A percentile compares a stretch with the other conserved stretches of the same genome.
Conservation (phyloP, 2,888 invertebrate genomes). For the Ametastegia equiseti region DNA sequence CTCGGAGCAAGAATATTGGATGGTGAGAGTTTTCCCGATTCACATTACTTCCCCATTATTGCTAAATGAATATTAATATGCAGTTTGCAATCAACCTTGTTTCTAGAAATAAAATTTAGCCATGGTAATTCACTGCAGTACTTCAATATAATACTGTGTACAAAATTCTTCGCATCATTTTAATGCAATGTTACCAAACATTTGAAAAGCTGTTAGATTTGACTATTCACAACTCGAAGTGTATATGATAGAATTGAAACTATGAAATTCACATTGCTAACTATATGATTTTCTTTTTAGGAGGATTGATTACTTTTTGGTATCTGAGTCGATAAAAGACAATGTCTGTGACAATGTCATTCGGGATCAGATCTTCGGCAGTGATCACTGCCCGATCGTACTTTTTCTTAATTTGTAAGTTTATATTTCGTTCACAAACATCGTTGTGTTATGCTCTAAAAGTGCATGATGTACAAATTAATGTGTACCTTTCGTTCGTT, state of each 20-base stretch:
- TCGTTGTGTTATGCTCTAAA: neutral
- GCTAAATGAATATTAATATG: neutral
- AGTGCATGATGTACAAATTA: slow-evolving; percentile 5
- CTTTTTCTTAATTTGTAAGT: slow-evolving; percentile 82
- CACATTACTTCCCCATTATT: neutral
- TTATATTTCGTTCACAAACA: neutral
- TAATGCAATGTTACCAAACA: neutral
- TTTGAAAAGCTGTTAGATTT: slow-evolving; percentile 20
- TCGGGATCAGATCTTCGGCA: slow-evolving; percentile 89
- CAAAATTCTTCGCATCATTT: too few relatives aligned
- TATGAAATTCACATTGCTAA: slow-evolving; percentile 3
- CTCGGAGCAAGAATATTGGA: slow-evolving; percentile 93
- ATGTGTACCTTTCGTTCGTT: neutral
- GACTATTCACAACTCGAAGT: neutral
- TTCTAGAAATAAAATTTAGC: neutral
- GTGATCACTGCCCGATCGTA: slow-evolving; percentile 97
- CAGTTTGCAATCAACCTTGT: neutral
- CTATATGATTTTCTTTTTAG: slow-evolving; percentile 75
- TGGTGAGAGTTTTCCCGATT: slow-evolving; percentile 82
- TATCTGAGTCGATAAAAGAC: slow-evolving; percentile 88
- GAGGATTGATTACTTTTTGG: slow-evolving; percentile 97
- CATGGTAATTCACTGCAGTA: too few relatives aligned
- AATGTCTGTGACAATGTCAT: slow-evolving; percentile 92
- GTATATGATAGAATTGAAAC: neutral
- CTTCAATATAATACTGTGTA: too few relatives aligned